A percentile compares a stretch with the other conserved stretches of the same genome.
These are phyloP conservation scores for Agelas oroides DNA, from an alignment of 37 sponge, comb jelly and placozoan species.

Conservation along the genomic window DNA sequence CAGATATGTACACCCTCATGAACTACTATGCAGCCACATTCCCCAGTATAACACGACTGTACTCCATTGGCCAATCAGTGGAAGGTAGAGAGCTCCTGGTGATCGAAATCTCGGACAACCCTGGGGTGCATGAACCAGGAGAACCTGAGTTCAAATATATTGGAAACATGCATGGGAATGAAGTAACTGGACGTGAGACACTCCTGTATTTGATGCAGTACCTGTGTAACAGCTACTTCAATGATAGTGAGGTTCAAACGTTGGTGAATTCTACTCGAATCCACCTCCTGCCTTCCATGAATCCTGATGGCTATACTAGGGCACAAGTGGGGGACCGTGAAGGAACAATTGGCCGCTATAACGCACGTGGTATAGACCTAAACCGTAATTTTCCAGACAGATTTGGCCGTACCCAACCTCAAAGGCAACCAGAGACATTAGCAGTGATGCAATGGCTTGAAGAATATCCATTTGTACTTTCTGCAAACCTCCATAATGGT, in stretches of 20 bases:
- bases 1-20: constrained; percentile 50
- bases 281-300: constrained; percentile 95
- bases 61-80: constrained; percentile 82
- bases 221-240: constrained; percentile 81
- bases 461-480: constrained; percentile 88
- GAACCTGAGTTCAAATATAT: constrained; percentile 98
- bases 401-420: constrained; percentile 16
- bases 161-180: constrained; percentile 99
- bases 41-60: constrained; percentile 80
- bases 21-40: constrained; percentile 23
- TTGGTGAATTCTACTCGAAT: constrained; percentile 91
- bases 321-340: constrained; percentile 59
- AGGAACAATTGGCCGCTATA: constrained; percentile 69
- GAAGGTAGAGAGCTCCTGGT: constrained; percentile 72
- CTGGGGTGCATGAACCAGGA: constrained; percentile 88
- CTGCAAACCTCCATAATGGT: constrained; percentile 98
- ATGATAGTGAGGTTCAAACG: constrained; percentile 38
- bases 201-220: constrained; percentile 84
- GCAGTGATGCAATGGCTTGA: constrained; percentile 90
- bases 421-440: constrained; percentile 78
- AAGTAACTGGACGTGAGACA: constrained; percentile 92
- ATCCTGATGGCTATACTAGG: constrained; percentile 91
- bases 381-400: constrained; percentile 95
- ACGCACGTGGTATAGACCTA: constrained; percentile 84
- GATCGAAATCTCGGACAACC: constrained; percentile 91